A percentile compares a stretch with the other conserved stretches of the same genome.
phyloP scores from a whole-genome alignment of 2,797 vertebrate species.

The Paguma larvata region DNA sequence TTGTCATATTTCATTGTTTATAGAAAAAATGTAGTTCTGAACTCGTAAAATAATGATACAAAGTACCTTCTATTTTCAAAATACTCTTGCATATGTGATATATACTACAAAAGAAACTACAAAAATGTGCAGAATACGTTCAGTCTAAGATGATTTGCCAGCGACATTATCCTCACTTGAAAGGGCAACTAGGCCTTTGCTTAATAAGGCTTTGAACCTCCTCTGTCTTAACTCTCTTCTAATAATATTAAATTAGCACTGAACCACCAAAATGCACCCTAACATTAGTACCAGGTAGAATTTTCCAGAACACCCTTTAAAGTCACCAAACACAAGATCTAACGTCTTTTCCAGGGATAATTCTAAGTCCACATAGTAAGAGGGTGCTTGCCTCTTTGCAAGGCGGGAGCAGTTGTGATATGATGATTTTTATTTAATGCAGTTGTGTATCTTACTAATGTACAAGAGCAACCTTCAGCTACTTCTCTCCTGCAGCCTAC shows the following conservation, averaged over 20 bases:
- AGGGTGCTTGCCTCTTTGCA: not conserved
- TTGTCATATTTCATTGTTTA: not conserved
- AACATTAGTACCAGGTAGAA: not conserved
- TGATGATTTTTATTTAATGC: not conserved
- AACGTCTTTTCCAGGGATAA: not conserved
- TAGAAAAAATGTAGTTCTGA: not conserved
- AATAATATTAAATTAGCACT: not conserved
- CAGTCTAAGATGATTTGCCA: not conserved
- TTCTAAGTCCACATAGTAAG: not conserved
- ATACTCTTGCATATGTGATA: not conserved
- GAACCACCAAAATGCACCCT: not conserved
- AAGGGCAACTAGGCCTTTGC: not conserved
- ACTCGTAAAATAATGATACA: not conserved
- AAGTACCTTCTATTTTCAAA: constrained; percentile 32
- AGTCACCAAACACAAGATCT: not conserved
- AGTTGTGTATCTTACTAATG: not conserved
- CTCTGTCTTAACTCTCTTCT: not conserved
- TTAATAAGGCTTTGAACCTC: not conserved
- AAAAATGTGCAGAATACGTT: not conserved
- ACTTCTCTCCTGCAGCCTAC: too few relatives aligned
- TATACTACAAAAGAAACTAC: not conserved
- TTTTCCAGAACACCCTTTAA: not conserved
- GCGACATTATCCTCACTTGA: not conserved
- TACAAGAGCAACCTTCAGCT: not conserved
- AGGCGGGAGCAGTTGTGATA: not conserved